Conservation (phyloP, 2,113 vertebrate species). For the Hydrolagus affinis region DNA sequence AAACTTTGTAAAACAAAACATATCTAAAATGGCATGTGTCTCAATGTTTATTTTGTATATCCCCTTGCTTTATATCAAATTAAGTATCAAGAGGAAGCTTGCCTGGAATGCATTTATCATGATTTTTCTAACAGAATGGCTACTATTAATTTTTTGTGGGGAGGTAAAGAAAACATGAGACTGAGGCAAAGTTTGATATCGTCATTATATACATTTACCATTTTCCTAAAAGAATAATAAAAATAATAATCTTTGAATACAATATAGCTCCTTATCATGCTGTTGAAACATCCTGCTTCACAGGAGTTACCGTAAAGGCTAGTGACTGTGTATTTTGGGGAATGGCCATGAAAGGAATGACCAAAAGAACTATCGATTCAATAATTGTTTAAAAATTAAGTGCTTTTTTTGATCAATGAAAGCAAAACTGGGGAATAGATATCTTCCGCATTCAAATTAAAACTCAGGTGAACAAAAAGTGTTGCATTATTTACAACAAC, state of each 20-base stretch:
- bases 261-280: no score
- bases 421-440: no score
- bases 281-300: background rate
- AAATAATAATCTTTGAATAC: no score
- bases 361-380: no score
- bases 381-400: no score
- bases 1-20: background rate
- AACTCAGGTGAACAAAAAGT: background rate
- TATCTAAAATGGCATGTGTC: background rate
- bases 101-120: background rate
- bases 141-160: background rate
- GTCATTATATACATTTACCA: background rate
- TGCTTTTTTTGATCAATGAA: no score
- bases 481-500: background rate
- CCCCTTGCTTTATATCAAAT: background rate
- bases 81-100: background rate
- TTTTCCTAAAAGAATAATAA: background rate
- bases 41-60: background rate
- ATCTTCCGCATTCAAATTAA: no score
- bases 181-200: background rate
- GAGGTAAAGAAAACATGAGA: background rate
- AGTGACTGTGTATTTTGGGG: no score
- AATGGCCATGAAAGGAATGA: no score
- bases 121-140: background rate
- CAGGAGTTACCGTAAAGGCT: no score